Evolutionary conservation across 1,140 invertebrate genomes (phyloP).

Genomic region (Drosophila melanica): DNA sequence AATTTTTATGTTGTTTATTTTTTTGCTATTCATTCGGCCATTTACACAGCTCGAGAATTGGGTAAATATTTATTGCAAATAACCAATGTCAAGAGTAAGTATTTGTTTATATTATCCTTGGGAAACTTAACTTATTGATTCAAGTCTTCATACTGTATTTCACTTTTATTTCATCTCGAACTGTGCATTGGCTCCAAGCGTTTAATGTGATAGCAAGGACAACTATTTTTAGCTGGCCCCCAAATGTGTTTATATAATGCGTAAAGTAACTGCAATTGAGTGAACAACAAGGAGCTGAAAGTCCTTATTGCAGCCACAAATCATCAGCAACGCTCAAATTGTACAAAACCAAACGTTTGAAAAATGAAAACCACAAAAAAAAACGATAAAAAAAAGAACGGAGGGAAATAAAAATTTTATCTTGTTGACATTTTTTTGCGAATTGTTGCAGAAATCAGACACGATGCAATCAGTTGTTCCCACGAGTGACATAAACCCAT

Average conservation of each 20-base stretch:
- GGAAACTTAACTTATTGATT: too few species aligned
- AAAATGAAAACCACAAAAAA: slow-evolving; percentile 32
- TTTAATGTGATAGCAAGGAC: slow-evolving; percentile 4
- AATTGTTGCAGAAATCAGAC: slow-evolving; percentile 74
- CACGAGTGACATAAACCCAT: slow-evolving; percentile 76
- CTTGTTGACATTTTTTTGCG: slow-evolving; percentile 49
- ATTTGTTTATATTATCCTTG: too few species aligned
- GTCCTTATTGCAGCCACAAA: slow-evolving; percentile 27
- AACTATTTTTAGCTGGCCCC: slow-evolving; percentile 8
- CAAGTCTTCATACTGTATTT: too few species aligned
- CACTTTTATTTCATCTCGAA: neutral
- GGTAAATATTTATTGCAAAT: too few species aligned
- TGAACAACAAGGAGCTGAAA: slow-evolving; percentile 6
- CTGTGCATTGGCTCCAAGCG: neutral
- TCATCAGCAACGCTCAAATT: slow-evolving; percentile 30
- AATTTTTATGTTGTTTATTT: slow-evolving; percentile 1
- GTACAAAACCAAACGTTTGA: slow-evolving; percentile 20
- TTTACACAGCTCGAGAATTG: slow-evolving; percentile 3
- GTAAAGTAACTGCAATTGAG: slow-evolving; percentile 8
- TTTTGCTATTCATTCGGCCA: neutral
- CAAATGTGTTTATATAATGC: neutral
- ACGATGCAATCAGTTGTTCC: slow-evolving; percentile 69
- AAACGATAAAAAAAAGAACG: slow-evolving; percentile 1
- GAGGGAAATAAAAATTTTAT: slow-evolving; percentile 21
- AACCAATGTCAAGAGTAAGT: too few species aligned